Conservation (phyloP, 2,888 invertebrate genomes). For the Macropis europaea region DNA sequence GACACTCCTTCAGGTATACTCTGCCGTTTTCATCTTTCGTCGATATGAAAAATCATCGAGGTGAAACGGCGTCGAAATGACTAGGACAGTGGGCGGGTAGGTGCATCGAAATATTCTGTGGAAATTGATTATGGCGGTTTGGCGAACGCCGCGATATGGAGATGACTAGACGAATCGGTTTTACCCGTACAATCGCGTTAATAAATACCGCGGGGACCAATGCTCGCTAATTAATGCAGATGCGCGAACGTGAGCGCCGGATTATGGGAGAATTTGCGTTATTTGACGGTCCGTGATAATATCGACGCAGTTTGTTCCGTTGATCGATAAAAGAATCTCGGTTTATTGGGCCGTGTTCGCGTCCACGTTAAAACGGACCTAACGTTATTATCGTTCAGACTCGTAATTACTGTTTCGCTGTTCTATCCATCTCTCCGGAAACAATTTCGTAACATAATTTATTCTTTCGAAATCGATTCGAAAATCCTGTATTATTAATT, state of each 20-base stretch:
- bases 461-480: no score
- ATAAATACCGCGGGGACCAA: constrained; percentile 61
- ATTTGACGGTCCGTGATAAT: constrained; percentile 40
- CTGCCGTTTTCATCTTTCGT: no score
- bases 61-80: constrained; percentile 13
- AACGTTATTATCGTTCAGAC: constrained; percentile 8
- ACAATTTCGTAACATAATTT: no score
- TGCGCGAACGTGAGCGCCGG: constrained; percentile 42
- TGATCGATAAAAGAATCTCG: constrained; percentile 24
- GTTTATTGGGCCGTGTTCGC: not conserved
- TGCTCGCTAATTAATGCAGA: constrained; percentile 63
- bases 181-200: constrained; percentile 59
- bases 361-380: not conserved
- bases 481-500: no score
- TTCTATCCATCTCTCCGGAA: no score
- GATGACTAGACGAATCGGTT: constrained; percentile 61
- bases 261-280: constrained; percentile 57
- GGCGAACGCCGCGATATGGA: constrained; percentile 45
- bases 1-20: no score
- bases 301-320: constrained; percentile 39
- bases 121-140: constrained; percentile 58
- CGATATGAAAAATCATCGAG: not conserved
- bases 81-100: constrained; percentile 34
- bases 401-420: not conserved
- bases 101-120: constrained; percentile 49